A percentile compares a stretch with the other conserved stretches of the same genome.
Conservation (phyloP, 1,140 invertebrate species). For the Panagrolaimus sp. region DNA sequence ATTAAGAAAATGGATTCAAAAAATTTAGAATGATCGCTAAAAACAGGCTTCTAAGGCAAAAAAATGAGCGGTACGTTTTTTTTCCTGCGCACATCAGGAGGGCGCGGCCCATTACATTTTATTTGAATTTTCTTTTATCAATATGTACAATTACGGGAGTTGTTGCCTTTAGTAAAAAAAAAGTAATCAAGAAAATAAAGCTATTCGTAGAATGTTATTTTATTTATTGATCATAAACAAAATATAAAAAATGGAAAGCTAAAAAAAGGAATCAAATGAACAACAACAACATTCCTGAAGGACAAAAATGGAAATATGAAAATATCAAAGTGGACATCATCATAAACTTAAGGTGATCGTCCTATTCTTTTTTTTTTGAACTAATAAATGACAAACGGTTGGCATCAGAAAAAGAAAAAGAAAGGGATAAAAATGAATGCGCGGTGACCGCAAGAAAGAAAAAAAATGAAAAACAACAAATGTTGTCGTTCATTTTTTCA, state of each 20-base stretch:
- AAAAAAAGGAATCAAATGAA: background rate
- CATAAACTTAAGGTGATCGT: background rate
- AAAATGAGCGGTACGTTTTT: background rate
- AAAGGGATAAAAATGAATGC: background rate
- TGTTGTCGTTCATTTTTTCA: no score
- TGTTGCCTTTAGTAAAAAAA: background rate
- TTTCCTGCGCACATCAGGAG: background rate
- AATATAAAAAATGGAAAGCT: background rate
- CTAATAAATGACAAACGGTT: background rate
- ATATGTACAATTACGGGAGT: conserved; percentile 13
- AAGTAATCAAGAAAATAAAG: conserved; percentile 10
- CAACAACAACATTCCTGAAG: conserved; percentile 3
- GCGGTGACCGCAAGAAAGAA: conserved; percentile 13
- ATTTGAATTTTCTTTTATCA: conserved; percentile 14
- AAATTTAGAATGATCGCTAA: conserved; percentile 9
- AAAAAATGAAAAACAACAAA: background rate
- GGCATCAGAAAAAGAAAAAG: background rate
- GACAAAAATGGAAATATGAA: background rate
- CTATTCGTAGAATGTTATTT: background rate
- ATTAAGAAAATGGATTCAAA: conserved; percentile 19
- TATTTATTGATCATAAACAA: no score
- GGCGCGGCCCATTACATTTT: background rate
- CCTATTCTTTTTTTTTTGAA: background rate
- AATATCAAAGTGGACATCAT: conserved; percentile 1
- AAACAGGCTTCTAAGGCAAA: conserved; percentile 11